Percentiles rank a stretch among this genome's conserved stretches.
These are phyloP conservation scores for Copidosoma floridanum DNA, from an alignment of 1,140 invertebrate species.

Conservation along the genomic window DNA sequence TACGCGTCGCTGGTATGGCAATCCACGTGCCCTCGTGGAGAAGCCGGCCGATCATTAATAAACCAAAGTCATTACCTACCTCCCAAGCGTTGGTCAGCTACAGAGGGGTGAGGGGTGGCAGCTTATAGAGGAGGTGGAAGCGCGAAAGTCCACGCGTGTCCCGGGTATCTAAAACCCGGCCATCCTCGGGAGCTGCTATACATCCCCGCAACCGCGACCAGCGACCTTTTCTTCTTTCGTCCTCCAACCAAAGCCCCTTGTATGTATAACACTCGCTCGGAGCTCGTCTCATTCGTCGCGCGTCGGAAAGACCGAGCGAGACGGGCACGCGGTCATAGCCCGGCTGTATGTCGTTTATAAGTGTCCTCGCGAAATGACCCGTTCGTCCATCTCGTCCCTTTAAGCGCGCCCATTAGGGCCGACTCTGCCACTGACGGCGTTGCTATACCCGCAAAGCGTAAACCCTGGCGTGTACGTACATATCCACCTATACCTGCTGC, in stretches of 20 bases:
- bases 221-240: conserved; percentile 23
- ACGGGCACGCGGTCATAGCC: conserved; percentile 47
- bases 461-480: conserved; percentile 14
- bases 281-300: background rate
- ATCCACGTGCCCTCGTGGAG: conserved; percentile 1
- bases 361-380: conserved; percentile 54
- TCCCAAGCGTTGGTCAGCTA: no score
- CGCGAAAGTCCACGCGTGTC: conserved; percentile 22
- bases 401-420: conserved; percentile 54
- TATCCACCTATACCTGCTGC: no score
- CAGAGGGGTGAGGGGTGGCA: conserved; percentile 11
- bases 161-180: conserved; percentile 41
- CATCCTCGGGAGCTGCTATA: conserved; percentile 50
- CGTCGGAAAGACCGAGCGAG: background rate
- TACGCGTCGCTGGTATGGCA: background rate
- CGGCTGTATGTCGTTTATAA: conserved; percentile 54
- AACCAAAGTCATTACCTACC: conserved; percentile 52
- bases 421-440: conserved; percentile 28
- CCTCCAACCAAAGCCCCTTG: conserved; percentile 1
- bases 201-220: conserved; percentile 7
- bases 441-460: conserved; percentile 30
- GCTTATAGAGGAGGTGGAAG: conserved; percentile 26
- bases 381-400: conserved; percentile 53
- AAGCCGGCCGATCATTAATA: conserved; percentile 57
- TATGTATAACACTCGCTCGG: conserved; percentile 4